Base-by-base conservation (phyloP, 2,888 invertebrate species). In the Lissocephala sabroskyi region DNA sequence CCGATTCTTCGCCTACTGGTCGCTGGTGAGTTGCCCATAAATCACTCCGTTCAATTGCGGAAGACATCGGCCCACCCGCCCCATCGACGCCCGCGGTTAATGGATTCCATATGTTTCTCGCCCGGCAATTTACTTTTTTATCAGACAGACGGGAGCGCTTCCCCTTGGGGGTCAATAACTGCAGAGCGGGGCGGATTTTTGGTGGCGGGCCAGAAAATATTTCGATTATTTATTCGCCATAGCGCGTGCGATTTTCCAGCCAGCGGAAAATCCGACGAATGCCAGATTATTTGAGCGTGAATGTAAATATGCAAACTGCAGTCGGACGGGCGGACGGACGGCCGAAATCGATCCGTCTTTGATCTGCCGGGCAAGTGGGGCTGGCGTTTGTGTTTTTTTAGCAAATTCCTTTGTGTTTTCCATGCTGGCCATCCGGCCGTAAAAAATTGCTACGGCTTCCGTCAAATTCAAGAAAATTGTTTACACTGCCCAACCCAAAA, bases 1-100 rank as follows among this genome's bases (percentile, higher is more conserved):
- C 16, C 81, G 85, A 59, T 86, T 83, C 65, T 79, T 87, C 46
- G 86, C 87, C 23, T 85, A 86, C 65, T 87, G 87, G 87, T 85
- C 85, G 63, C 77, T 87, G 84, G 87, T 87, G 80, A 86, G 86
- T 84, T 35, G 11, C 14, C 18, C 2, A 19, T 4, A 29, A 19
- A 3, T 23, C 13, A n/a, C n/a, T n/a, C n/a, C n/a, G n/a, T n/a
- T n/a, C 16, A 35, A 35, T 32, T 32, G 30, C 30, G 2, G 11
- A 13, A 1, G 11, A 13, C 11, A 32, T 19, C 3, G 40, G 7
- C 9, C n/a, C 36, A 14, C 23, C 41, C 23, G 45, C 52, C 41
- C 45, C 61, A 73, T n/a, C n/a, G 10, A 9, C 36, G 48, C 29
- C 49, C 50, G 37, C 45, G 57, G 68, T 76, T 67, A 59, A 66